Evolutionary conservation across 1,140 invertebrate species (phyloP).

Genomic region (Trichonephila clavata): DNA sequence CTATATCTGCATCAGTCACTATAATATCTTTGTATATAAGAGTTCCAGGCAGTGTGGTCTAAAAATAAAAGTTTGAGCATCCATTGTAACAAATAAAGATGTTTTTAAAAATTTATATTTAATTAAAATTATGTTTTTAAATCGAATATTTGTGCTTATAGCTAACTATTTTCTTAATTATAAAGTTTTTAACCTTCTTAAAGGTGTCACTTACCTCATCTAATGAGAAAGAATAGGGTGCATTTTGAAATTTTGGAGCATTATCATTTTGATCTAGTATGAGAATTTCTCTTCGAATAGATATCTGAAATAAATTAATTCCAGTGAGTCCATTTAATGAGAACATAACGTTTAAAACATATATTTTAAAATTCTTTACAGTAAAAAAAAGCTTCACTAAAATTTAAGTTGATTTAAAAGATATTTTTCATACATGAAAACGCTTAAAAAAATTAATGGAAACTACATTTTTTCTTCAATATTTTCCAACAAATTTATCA

Average conservation of each 20-base stretch:
- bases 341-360: too few relatives aligned
- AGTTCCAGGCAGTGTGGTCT: constrained; percentile 71
- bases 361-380: too few relatives aligned
- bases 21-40: constrained; percentile 77
- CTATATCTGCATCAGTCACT: constrained; percentile 78
- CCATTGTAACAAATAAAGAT: not conserved
- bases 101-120: not conserved
- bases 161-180: not conserved
- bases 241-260: constrained; percentile 86
- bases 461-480: too few relatives aligned
- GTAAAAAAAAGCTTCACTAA: too few relatives aligned
- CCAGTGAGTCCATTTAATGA: too few relatives aligned
- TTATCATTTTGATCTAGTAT: constrained; percentile 89
- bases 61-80: not conserved
- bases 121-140: not conserved
- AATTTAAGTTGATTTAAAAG: too few relatives aligned
- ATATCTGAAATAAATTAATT: constrained; percentile 81
- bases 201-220: constrained; percentile 82
- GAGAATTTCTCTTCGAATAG: constrained; percentile 88
- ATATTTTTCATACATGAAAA: too few relatives aligned
- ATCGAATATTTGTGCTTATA: too few relatives aligned
- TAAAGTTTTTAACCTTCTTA: not conserved
- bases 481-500: too few relatives aligned
- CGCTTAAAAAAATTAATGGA: too few relatives aligned
- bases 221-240: constrained; percentile 88